Base-by-base conservation (phyloP, 2,888 invertebrate genomes). In the Stegana nigrithorax region DNA sequence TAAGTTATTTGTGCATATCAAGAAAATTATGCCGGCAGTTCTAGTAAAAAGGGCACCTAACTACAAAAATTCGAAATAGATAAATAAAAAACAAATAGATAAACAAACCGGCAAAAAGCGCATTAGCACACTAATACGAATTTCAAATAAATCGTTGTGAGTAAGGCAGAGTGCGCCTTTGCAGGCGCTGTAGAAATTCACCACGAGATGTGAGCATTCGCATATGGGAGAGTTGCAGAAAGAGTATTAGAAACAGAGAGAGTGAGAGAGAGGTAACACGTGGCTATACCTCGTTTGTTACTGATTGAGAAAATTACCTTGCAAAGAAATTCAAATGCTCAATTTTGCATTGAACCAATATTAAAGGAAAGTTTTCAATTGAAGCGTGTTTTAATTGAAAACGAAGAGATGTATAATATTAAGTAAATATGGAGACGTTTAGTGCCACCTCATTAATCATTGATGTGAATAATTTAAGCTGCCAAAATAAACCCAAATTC, bases 71-170 rank as follows among this genome's bases (percentile, higher is more conserved):
- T 2, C 32, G 2, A 2, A 21, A 5, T 23, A 1, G 12, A 23
- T 7, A 47, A 25, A 47, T n/a, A 23, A 47, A 25, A 1, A 14
- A 44, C 44, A 44, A 51, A n/a, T n/a, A 71, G 67, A 71, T 69
- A 71, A 68, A 73, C 66, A 72, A 69, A 66, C 69, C 66, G 72
- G 67, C 63, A 62, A 67, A 66, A 65, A 63, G 36, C 27, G 42
- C 26, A 53, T 53, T 19, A 10, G 51, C 60, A 39, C 60, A 62
- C 50, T 56, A 59, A 59, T 56, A 65, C 29, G 44, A 36, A 47
- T 59, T n/a, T 39, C 12, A 56, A 7, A 21, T 14, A 44, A 39
- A n/a, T 6, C 29, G 29, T 7, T 29, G 29, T 29, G 29, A 29
- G 29, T 29, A 39, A 39, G 17, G 14, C 14, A 14, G 39, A 39